phyloP scores from a whole-genome alignment of 2,888 invertebrate genomes.

The Nephrotoma guestfalica region DNA sequence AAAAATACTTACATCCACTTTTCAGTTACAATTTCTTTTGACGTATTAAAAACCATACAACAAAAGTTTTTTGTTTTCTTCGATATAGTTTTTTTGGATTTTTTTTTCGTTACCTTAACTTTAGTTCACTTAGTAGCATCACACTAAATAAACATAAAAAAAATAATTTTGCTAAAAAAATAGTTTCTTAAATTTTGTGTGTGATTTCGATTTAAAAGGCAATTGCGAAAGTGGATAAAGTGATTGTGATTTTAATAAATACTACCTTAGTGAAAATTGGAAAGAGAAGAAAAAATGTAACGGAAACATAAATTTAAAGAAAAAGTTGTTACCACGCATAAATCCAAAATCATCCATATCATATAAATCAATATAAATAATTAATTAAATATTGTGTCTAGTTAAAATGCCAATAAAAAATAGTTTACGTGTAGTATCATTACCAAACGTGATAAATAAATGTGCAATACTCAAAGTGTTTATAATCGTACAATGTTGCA shows the following conservation, averaged over 20 bases:
- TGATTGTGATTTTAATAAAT: not conserved
- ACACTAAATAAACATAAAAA: not conserved
- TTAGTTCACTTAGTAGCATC: not conserved
- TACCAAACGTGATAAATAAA: not conserved
- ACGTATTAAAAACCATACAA: not conserved
- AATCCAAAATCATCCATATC: not conserved
- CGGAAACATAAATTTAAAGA: not conserved
- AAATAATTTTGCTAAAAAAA: not conserved
- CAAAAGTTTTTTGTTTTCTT: not conserved
- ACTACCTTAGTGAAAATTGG: not conserved
- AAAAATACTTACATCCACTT: not conserved
- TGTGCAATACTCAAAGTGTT: not conserved
- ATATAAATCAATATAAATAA: not conserved
- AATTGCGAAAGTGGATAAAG: not conserved
- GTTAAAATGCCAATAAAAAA: not conserved
- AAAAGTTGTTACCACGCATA: not conserved
- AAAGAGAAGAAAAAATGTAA: not conserved
- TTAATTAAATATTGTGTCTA: not conserved
- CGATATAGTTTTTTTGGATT: not conserved
- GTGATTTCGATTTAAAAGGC: not conserved
- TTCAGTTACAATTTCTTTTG: not conserved
- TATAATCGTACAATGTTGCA: not conserved
- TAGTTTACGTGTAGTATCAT: not conserved
- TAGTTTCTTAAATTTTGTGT: not conserved
- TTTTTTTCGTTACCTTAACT: not conserved